phyloP scores from a whole-genome alignment of 2,113 vertebrate genomes.

The Lipotes vexillifer region DNA sequence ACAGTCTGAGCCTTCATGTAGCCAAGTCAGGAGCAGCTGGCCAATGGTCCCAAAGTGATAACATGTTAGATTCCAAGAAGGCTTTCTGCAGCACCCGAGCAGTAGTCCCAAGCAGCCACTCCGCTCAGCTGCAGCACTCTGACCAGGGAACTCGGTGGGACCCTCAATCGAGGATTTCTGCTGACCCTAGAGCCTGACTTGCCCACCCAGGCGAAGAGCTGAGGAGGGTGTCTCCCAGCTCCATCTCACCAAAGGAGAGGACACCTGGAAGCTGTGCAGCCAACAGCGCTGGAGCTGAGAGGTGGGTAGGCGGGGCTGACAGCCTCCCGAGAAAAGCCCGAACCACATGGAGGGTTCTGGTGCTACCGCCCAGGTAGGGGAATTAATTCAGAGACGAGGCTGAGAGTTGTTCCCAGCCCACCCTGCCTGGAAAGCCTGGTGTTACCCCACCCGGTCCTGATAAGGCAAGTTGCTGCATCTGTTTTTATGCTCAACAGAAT shows the following conservation, averaged over 20 bases:
- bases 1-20: no score
- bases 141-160: background rate
- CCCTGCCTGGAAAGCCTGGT: background rate
- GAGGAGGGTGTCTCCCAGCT: accelerated
- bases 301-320: background rate
- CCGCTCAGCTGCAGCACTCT: background rate
- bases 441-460: no score
- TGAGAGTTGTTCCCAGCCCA: background rate
- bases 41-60: no score
- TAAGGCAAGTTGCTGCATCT: background rate
- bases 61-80: no score
- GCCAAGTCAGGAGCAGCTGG: no score
- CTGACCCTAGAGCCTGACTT: background rate
- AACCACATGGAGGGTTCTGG: background rate
- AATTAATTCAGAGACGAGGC: background rate
- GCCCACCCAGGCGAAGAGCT: background rate
- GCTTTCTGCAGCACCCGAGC: background rate
- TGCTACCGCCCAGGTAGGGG: background rate
- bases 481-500: background rate
- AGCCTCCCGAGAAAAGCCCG: background rate
- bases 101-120: background rate
- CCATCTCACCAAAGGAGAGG: no score
- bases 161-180: background rate
- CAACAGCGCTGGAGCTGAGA: background rate
- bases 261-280: background rate